Evolutionary conservation across 2,797 vertebrate genomes (phyloP).

Genomic region (Danio tinwini): DNA sequence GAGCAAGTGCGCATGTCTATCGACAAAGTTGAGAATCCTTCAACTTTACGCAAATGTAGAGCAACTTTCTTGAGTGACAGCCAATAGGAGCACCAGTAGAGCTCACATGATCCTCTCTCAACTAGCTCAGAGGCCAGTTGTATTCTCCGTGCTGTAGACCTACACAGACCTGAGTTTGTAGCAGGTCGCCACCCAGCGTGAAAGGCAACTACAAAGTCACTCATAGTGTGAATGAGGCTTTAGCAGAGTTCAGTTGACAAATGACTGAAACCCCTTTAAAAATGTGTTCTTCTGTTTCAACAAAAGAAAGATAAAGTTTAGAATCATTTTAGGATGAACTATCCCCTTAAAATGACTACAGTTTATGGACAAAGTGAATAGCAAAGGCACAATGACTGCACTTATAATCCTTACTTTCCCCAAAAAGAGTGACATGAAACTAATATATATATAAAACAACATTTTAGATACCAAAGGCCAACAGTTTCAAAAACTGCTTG

Average conservation of each 20-base stretch:
- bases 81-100: too few species aligned
- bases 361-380: neutral
- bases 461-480: neutral
- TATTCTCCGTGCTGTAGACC: too few species aligned
- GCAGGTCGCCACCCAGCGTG: too few species aligned
- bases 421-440: neutral
- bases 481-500: conserved; percentile 19
- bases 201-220: too few species aligned
- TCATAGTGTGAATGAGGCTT: too few species aligned
- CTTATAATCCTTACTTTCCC: conserved; percentile 15
- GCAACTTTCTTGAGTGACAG: too few species aligned
- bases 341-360: neutral
- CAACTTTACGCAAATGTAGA: too few species aligned
- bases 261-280: neutral
- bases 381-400: conserved; percentile 21
- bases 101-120: too few species aligned
- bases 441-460: neutral
- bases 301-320: neutral
- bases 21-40: too few species aligned
- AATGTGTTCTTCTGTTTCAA: neutral
- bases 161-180: too few species aligned
- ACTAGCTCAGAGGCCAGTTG: too few species aligned
- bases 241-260: neutral
- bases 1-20: too few species aligned
- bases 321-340: neutral